Conservation (phyloP, 2,113 vertebrate genomes). For the Myotis brandtii region DNA sequence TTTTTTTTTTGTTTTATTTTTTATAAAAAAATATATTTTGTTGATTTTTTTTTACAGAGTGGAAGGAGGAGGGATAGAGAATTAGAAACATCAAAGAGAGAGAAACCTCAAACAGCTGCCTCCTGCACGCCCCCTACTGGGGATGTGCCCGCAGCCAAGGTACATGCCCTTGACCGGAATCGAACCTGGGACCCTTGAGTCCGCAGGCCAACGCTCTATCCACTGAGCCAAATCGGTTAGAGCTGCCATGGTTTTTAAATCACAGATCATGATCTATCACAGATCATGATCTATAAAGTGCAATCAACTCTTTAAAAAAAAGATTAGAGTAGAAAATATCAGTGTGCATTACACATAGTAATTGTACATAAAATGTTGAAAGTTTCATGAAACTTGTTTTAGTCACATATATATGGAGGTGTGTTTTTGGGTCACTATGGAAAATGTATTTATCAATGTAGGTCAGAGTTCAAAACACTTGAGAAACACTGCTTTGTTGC, state of each 20-base stretch:
- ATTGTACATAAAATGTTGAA: not conserved
- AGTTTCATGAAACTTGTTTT: not conserved
- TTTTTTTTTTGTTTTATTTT: too few species aligned
- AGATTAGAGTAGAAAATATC: not conserved
- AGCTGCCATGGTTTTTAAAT: not conserved
- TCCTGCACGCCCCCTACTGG: too few species aligned
- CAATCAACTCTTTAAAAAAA: not conserved
- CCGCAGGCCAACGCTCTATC: too few species aligned
- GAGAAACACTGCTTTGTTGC: not conserved
- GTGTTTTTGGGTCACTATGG: not conserved
- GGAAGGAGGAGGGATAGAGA: too few species aligned
- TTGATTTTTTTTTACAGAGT: too few species aligned
- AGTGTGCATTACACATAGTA: not conserved
- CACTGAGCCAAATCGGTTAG: too few species aligned
- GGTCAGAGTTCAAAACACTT: not conserved
- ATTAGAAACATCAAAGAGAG: too few species aligned
- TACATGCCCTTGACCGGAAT: too few species aligned
- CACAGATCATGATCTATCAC: not conserved
- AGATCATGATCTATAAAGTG: not conserved
- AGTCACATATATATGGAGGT: not conserved
- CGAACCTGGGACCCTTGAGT: too few species aligned
- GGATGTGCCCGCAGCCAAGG: too few species aligned
- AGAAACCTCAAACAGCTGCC: too few species aligned
- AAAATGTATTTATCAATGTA: not conserved
- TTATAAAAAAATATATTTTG: too few species aligned